These are phyloP conservation scores for Coelopa frigida DNA, from an alignment of 1,140 invertebrate genomes.

Conservation along the genomic window DNA sequence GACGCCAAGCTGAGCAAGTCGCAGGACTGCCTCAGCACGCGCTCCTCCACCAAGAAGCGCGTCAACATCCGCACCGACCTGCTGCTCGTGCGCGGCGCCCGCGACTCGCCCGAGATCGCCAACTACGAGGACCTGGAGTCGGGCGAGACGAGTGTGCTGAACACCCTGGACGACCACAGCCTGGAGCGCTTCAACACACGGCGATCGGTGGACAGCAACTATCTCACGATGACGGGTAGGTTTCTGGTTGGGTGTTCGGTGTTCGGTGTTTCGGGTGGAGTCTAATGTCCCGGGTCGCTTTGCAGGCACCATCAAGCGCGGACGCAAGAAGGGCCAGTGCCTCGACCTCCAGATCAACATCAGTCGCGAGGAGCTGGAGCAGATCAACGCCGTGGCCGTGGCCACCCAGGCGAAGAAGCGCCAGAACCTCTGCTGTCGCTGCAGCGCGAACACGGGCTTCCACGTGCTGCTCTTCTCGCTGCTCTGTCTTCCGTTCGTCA, in stretches of 20 bases:
- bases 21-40: constrained; percentile 46
- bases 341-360: constrained; percentile 65
- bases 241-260: neutral
- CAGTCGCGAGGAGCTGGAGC: constrained; percentile 60
- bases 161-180: constrained; percentile 47
- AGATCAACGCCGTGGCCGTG: constrained; percentile 56
- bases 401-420: constrained; percentile 53
- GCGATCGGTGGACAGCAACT: constrained; percentile 48
- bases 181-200: constrained; percentile 48
- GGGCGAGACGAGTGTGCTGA: constrained; percentile 47
- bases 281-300: neutral
- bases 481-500: constrained; percentile 59
- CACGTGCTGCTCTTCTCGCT: constrained; percentile 62
- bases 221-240: constrained; percentile 54
- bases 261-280: neutral
- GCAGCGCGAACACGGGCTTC: constrained; percentile 53
- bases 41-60: constrained; percentile 51
- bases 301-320: constrained; percentile 62
- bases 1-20: constrained; percentile 41
- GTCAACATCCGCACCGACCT: constrained; percentile 51
- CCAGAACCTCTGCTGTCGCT: constrained; percentile 50
- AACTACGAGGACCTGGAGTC: constrained; percentile 41
- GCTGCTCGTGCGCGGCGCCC: constrained; percentile 17
- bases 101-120: constrained; percentile 35
- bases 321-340: constrained; percentile 64